A percentile compares a stretch with the other conserved stretches of the same genome.
Evolutionary conservation across 1,140 invertebrate genomes (phyloP).

Genomic region (Phocides pigmalion): DNA sequence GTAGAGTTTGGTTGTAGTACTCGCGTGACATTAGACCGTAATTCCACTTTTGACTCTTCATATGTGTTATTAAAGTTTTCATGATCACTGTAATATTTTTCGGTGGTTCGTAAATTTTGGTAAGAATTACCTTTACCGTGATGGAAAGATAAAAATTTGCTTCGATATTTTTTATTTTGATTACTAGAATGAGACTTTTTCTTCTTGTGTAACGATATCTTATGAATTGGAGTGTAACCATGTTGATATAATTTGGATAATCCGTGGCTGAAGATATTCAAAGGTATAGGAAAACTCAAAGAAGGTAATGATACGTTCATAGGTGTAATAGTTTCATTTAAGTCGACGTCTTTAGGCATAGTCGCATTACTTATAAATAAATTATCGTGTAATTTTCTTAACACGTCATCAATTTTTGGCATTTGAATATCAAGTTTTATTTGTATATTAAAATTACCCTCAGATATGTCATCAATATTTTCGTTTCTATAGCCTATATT

Average conservation of each 20-base stretch:
- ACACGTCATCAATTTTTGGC: slow-evolving; percentile 49
- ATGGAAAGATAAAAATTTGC: slow-evolving; percentile 56
- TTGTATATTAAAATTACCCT: slow-evolving; percentile 58
- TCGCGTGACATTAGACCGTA: slow-evolving; percentile 9
- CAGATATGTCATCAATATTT: slow-evolving; percentile 31
- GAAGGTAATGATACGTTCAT: slow-evolving; percentile 58
- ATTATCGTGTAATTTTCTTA: slow-evolving; percentile 41
- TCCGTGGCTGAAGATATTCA: slow-evolving; percentile 47
- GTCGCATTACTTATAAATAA: slow-evolving; percentile 36
- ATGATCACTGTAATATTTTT: slow-evolving; percentile 30
- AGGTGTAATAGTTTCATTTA: slow-evolving; percentile 45
- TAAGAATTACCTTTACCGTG: slow-evolving; percentile 29
- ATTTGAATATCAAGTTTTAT: slow-evolving; percentile 69
- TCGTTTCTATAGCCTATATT: slow-evolving; percentile 11
- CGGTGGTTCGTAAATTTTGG: slow-evolving; percentile 6
- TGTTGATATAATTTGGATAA: slow-evolving; percentile 41
- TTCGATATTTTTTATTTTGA: slow-evolving; percentile 59
- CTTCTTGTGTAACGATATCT: slow-evolving; percentile 69
- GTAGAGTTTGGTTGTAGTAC: not conserved
- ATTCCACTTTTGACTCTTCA: not conserved
- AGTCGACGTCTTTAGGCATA: slow-evolving; percentile 39
- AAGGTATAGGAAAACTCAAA: slow-evolving; percentile 59
- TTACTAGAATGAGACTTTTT: slow-evolving; percentile 57
- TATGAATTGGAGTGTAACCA: slow-evolving; percentile 50
- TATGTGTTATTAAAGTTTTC: slow-evolving; percentile 1